Percentiles rank a stretch among this genome's conserved stretches.
Evolutionary conservation across 2,797 vertebrate genomes (phyloP).

Genomic region (Parauchenoglanis ngamensis): DNA sequence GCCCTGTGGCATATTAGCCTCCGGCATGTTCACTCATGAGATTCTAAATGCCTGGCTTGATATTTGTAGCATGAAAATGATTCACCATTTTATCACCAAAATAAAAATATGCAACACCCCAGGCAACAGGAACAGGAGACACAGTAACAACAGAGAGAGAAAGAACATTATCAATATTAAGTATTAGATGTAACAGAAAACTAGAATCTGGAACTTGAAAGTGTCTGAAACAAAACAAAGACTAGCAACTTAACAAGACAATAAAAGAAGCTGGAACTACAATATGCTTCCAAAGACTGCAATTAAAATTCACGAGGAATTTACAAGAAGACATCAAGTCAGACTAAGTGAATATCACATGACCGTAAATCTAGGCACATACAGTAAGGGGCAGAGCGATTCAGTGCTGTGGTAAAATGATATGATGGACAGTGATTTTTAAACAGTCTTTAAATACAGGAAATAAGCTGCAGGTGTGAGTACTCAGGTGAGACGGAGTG

Average conservation of each 20-base stretch:
- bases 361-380: neutral
- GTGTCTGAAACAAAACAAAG: neutral
- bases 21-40: neutral
- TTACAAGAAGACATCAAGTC: neutral
- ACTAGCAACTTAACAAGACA: neutral
- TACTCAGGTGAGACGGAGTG: neutral
- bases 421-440: neutral
- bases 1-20: neutral
- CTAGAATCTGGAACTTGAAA: neutral
- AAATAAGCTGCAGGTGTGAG: slow-evolving; percentile 8
- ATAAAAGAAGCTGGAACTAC: neutral
- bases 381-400: neutral
- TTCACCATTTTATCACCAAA: slow-evolving; percentile 10
- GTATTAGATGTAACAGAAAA: neutral
- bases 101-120: neutral
- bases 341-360: neutral
- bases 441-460: neutral
- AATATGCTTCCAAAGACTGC: neutral
- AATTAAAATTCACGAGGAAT: neutral
- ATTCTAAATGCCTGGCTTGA: slow-evolving; percentile 2
- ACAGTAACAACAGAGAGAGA: neutral
- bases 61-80: neutral
- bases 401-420: neutral
- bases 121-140: neutral
- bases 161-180: neutral